Base-by-base conservation (phyloP, 2,113 vertebrate genomes). In the Malurus melanocephalus region DNA sequence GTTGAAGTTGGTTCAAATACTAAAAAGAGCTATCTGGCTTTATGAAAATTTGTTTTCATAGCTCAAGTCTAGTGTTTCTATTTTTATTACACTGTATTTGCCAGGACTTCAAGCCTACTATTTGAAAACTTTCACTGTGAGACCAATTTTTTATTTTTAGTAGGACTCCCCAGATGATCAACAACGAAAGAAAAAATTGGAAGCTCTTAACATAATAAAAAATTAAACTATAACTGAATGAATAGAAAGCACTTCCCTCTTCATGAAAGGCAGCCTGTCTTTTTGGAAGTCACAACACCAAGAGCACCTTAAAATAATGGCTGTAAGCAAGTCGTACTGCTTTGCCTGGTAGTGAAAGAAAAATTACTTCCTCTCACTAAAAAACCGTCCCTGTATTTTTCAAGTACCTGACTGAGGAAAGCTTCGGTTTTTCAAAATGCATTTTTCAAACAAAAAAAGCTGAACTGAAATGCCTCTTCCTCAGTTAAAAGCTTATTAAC, bases 101-200 rank as follows among this genome's bases (percentile, higher is more conserved):
- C 69, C 83, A 89, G 77, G 49, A 83, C 46, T 71, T 86, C 73
- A 88, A 88, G 69, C 56, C 66, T 91, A 75, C 69, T 81, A 71
- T 65, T 78, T 72, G 59, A 86, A 89, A 93, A 91, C 59, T 84
- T 91, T 32, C 62, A 53, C 83, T 85, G 26, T 16, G 76, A 86
- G 80, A 83, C 42, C 33, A 19, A 51, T 75, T 88, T 75, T 88
- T 94, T 91, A 84, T 92, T 93, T 93, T 92, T 84, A 90, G 88
- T 75, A 88, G 65, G 46, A 83, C n/a, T 77, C 64, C 28, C 46
- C 52, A 71, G 45, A 86, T 57, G 68, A 80, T 86, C 77, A 83
- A 75, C 87, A 68, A 40, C 0, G 3, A 46, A 56, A 78, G 69
- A 64, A 89, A 92, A 81, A 74, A 81, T 1, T 35, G 62, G 51